Evolutionary conservation across 2,888 invertebrate species (phyloP).

Genomic region (Dolomedes plantarius): DNA sequence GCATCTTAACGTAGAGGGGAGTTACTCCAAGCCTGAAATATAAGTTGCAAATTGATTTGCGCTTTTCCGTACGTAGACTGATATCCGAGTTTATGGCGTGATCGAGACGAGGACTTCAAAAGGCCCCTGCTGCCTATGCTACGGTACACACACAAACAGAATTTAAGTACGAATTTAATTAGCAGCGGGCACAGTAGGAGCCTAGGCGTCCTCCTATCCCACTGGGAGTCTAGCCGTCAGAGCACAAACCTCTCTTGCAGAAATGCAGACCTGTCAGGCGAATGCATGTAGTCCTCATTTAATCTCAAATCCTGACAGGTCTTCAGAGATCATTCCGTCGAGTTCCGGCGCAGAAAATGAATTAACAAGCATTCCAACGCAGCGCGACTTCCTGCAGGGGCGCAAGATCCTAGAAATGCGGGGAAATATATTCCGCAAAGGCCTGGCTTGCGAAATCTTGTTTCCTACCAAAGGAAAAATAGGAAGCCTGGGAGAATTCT

Average conservation of each 20-base stretch:
- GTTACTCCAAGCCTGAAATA: too few relatives aligned
- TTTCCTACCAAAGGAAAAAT: too few relatives aligned
- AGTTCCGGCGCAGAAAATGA: neutral
- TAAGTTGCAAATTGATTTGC: too few relatives aligned
- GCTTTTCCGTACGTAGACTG: too few relatives aligned
- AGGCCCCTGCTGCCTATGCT: too few relatives aligned
- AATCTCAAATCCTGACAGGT: neutral
- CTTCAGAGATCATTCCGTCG: neutral
- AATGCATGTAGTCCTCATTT: neutral
- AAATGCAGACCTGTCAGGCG: neutral
- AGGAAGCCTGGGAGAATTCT: too few relatives aligned
- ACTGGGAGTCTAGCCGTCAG: neutral
- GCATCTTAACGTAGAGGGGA: too few relatives aligned
- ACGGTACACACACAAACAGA: too few relatives aligned
- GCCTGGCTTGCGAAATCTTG: too few relatives aligned
- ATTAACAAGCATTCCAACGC: constrained; percentile 6
- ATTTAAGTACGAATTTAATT: neutral
- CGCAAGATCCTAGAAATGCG: neutral
- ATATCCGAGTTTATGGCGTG: too few relatives aligned
- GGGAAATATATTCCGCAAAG: too few relatives aligned
- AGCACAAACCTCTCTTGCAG: neutral
- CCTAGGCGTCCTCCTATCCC: neutral
- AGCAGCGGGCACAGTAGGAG: neutral
- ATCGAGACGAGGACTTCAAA: too few relatives aligned
- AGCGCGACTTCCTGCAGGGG: neutral